These are phyloP conservation scores for Dyspetes luteomarginatus DNA, from an alignment of 2,888 invertebrate species.

Conservation along the genomic window DNA sequence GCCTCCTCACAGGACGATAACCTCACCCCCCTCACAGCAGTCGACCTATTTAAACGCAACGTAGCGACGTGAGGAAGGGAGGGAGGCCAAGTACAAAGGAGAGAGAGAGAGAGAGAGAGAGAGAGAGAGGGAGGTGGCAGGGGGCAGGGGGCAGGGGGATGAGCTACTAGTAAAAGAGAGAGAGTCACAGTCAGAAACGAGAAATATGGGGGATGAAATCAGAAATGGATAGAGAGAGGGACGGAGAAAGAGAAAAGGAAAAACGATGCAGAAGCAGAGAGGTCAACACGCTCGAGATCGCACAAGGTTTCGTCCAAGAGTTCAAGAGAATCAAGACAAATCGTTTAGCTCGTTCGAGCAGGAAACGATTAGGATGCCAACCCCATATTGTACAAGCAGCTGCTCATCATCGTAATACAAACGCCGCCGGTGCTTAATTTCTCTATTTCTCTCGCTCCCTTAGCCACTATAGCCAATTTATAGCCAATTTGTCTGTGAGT, in stretches of 20 bases:
- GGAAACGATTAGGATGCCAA: constrained; percentile 38
- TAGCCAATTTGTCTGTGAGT: constrained; percentile 10
- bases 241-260: too few species aligned
- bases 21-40: constrained; percentile 61
- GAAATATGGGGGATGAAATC: constrained; percentile 33
- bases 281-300: constrained; percentile 34
- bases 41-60: constrained; percentile 60
- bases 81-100: neutral
- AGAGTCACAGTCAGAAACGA: constrained; percentile 17
- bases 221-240: constrained; percentile 18
- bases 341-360: constrained; percentile 47
- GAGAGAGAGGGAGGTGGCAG: neutral
- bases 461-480: neutral
- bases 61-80: constrained; percentile 1
- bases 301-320: constrained; percentile 24
- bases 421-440: neutral
- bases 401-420: constrained; percentile 4
- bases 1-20: constrained; percentile 62
- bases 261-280: constrained; percentile 41
- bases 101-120: constrained; percentile 17
- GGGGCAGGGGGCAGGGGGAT: neutral
- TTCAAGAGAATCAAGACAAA: too few species aligned
- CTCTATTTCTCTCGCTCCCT: neutral
- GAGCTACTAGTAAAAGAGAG: neutral
- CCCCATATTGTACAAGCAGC: too few species aligned